Conservation (phyloP, 2,797 vertebrate species). For the Ambastaia sidthimunki region DNA sequence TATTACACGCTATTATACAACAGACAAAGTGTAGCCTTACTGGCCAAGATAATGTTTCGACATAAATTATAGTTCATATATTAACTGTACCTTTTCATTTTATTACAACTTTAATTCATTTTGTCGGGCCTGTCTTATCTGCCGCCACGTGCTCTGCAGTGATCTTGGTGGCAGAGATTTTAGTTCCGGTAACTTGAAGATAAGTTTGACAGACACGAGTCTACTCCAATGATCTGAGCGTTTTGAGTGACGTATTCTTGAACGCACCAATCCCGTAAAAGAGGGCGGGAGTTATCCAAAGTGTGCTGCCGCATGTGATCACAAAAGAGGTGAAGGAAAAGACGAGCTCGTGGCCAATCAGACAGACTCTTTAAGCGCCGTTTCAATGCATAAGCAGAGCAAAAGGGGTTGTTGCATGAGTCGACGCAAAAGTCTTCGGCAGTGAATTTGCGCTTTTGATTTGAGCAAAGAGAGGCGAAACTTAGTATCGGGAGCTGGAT, state of each 20-base stretch:
- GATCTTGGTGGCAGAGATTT: constrained; percentile 21
- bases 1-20: neutral
- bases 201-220: constrained; percentile 13
- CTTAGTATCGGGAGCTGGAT: neutral
- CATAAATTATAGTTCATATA: neutral
- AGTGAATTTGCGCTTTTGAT: constrained; percentile 18
- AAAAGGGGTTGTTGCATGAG: constrained; percentile 31
- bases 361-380: neutral
- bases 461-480: neutral
- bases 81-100: neutral
- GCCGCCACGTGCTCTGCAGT: constrained; percentile 56
- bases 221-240: constrained; percentile 26
- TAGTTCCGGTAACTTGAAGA: constrained; percentile 45
- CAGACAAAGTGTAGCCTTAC: neutral
- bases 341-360: constrained; percentile 43
- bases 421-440: constrained; percentile 21
- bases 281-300: constrained; percentile 33
- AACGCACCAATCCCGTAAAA: neutral
- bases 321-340: constrained; percentile 6
- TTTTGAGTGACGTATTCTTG: constrained; percentile 8
- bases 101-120: neutral
- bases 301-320: constrained; percentile 30
- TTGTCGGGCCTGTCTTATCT: neutral
- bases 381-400: neutral
- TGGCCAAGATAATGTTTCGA: neutral